Evolutionary conservation across 2,113 vertebrate genomes (phyloP).

Genomic region (Clupea harengus): DNA sequence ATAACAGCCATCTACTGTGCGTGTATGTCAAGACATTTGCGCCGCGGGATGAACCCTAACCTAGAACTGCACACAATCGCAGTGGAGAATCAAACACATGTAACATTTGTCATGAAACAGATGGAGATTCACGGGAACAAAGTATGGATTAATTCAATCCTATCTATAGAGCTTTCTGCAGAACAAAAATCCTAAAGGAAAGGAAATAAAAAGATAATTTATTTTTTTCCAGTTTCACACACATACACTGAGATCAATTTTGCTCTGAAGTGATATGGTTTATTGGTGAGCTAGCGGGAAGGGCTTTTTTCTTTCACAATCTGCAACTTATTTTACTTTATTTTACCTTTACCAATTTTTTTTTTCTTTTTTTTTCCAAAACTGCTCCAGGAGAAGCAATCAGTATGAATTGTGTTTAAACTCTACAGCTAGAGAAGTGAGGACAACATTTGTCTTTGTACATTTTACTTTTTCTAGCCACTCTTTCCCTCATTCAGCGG

Average conservation of each 20-base stretch:
- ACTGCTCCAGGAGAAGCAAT: neutral
- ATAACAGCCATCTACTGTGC: neutral
- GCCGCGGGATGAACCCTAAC: neutral
- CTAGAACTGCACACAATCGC: neutral
- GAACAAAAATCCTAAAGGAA: neutral
- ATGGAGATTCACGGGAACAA: neutral
- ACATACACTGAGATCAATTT: no score
- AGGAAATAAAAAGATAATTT: neutral
- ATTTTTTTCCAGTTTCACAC: neutral
- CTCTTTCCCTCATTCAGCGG: no score
- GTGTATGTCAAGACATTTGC: neutral
- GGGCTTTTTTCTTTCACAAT: neutral
- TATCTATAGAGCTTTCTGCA: no score
- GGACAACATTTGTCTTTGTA: no score
- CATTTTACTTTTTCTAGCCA: no score
- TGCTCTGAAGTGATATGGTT: neutral
- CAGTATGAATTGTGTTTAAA: no score
- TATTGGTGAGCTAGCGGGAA: neutral
- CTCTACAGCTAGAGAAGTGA: no score
- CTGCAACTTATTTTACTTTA: no score
- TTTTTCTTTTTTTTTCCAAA: no score
- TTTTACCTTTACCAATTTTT: no score
- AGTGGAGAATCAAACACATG: neutral
- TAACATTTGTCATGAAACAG: neutral
- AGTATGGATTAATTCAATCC: neutral